Evolutionary conservation across 2,113 vertebrate species (phyloP), one percentile per base, ranked within the genome.

Genomic region (Verasper variegatus): DNA sequence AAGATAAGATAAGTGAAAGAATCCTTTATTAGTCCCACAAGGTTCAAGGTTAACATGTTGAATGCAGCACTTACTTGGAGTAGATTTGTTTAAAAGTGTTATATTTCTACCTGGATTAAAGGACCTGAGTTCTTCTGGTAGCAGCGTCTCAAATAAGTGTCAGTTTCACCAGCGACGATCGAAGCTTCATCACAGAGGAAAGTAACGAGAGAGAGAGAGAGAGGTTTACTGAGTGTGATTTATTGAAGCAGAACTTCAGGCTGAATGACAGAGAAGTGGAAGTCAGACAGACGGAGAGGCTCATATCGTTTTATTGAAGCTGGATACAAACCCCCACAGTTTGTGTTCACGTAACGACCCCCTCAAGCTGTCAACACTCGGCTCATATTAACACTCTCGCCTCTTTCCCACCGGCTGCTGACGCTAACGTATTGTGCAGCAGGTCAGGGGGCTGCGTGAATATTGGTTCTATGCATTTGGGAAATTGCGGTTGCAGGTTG

Each of bases 311-410:
- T 88, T 84, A 88, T 84, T 74, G 75, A 66, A 80, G 66, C 69
- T 71, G 74, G 71, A 85, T 23, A 76, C 81, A 83, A 75, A 76
- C 77, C 57, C 45, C 81, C 56, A 71, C 67, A 76, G 78, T 77
- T 78, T 65, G 68, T 76, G 63, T 51, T 45, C 54, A 9, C 21
- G 21, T 86, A 84, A 86, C 23, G 72, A 82, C 67, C 77, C 71
- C 76, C 67, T 74, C 63, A 37, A 72, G 78, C 86, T 90, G 86
- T 88, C 88, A 88, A n/a, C 88, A 13, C 86, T 21, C 3, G 21
- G 66, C 69, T 87, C 78, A 51, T 79, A 62, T 87, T 56, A 73
- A 80, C 82, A 42, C 67, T 0, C 67, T 63, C 63, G 2, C 73
- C 77, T 18, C 62, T 72, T 78, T 85, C 82, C 87, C 76, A 63